A percentile compares a stretch with the other conserved stretches of the same genome.
Conservation (phyloP, 1,140 invertebrate genomes). For the Dufourea novaeangliae region DNA sequence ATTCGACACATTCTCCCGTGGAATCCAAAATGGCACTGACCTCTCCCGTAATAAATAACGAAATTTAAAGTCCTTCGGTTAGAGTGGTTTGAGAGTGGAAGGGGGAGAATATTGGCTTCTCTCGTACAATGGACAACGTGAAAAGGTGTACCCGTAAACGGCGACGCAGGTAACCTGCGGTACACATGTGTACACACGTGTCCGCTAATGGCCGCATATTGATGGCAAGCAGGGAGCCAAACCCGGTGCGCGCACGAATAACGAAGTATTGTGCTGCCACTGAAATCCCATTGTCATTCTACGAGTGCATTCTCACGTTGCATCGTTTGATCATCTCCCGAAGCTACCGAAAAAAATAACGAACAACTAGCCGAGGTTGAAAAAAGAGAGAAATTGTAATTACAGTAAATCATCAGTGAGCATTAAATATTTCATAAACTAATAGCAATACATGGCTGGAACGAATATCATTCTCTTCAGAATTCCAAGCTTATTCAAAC, state of each 20-base stretch:
- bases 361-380: too few relatives aligned
- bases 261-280: slow-evolving; percentile 55
- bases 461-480: too few relatives aligned
- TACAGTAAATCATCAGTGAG: too few relatives aligned
- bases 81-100: background rate
- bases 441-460: too few relatives aligned
- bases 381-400: background rate
- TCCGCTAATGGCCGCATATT: slow-evolving; percentile 57
- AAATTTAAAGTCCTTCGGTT: background rate
- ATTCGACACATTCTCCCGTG: background rate
- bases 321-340: background rate
- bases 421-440: too few relatives aligned
- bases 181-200: slow-evolving; percentile 56
- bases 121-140: slow-evolving; percentile 29
- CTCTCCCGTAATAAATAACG: background rate
- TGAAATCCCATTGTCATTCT: slow-evolving; percentile 28
- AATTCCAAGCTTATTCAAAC: too few relatives aligned
- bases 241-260: slow-evolving; percentile 52
- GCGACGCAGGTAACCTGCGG: slow-evolving; percentile 39
- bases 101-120: slow-evolving; percentile 21
- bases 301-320: background rate
- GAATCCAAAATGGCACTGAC: too few relatives aligned
- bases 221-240: slow-evolving; percentile 42
- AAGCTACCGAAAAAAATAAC: background rate
- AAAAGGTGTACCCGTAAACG: slow-evolving; percentile 33